Evolutionary conservation across 37 sponge, comb jelly and placozoan genomes (phyloP).

Genomic region (Amphimedon queenslandica): DNA sequence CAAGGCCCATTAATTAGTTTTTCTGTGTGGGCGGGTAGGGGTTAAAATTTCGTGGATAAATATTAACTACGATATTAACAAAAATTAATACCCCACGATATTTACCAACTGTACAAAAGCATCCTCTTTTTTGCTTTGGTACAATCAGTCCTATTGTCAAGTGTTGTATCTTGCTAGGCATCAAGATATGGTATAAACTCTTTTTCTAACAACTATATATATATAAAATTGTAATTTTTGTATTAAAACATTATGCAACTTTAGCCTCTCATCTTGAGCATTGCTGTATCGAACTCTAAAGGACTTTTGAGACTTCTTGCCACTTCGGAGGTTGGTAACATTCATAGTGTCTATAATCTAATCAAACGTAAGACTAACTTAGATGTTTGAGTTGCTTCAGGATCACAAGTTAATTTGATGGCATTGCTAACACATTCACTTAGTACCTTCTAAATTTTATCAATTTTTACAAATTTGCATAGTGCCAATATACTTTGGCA

Average conservation of each 20-base stretch:
- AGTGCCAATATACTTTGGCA: slow-evolving; percentile 15
- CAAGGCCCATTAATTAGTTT: too few species aligned
- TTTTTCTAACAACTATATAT: not conserved
- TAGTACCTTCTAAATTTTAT: not conserved
- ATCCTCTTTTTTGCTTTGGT: not conserved
- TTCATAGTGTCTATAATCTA: not conserved
- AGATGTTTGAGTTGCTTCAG: not conserved
- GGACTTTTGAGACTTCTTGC: not conserved
- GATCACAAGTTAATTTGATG: not conserved
- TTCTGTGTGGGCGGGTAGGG: too few species aligned
- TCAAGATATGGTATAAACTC: not conserved
- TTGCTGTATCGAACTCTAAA: not conserved
- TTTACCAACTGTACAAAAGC: too few species aligned
- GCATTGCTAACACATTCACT: not conserved
- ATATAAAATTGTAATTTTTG: not conserved
- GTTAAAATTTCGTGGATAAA: too few species aligned
- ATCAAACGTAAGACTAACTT: not conserved
- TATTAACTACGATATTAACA: too few species aligned
- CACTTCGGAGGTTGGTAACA: not conserved
- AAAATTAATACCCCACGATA: too few species aligned
- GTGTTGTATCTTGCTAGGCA: not conserved
- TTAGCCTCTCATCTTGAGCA: not conserved
- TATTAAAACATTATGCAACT: not conserved
- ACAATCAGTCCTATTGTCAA: not conserved
- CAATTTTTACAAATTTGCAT: not conserved